Evolutionary conservation across 2,888 invertebrate species (phyloP), one percentile per base, ranked within the genome.

Genomic region (Tachystola acroxantha): DNA sequence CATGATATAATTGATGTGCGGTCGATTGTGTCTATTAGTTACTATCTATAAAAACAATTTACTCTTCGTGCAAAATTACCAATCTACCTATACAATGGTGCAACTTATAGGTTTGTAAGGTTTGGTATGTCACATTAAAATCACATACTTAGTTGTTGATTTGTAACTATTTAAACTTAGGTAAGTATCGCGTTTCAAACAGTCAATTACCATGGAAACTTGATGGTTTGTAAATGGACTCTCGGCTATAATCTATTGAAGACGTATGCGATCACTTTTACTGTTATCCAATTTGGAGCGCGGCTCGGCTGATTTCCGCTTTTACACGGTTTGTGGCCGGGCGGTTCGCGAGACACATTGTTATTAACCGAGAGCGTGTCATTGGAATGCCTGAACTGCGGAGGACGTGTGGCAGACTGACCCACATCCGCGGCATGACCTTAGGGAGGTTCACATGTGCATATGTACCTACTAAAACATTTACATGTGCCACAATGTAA

Each of bases 261-360:
- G 64, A 77, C 60, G 75, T 81, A 78, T 82, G 81, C 78, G 82
- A 84, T 76, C 81, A 80, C 78, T 82, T 80, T 82, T 84, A 84
- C 84, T 85, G 82, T 82, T 85, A 84, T 81, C 77, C 82, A 82
- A 85, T 84, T 85, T 82, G 63, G 81, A 80, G 71, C 81, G 73
- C 71, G 66, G 66, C 66, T 66, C 67, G 64, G 64, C 77, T 64
- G 74, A 77, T 82, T 82, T 84, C 82, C 80, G 77, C 81, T 81
- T 81, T 84, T 84, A 79, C 77, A 81, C 73, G 75, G 80, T 80
- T 76, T 84, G 84, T 72, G 81, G 79, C 67, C 54, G n/a, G 60
- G 67, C 54, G 55, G 52, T 16, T 28, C 53, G 64, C 59, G 54
- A 67, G 70, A 64, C 67, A 65, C 65, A 79, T 80, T 80, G 78